phyloP scores from a whole-genome alignment of 1,140 invertebrate genomes.

The Drosophila pachea region DNA sequence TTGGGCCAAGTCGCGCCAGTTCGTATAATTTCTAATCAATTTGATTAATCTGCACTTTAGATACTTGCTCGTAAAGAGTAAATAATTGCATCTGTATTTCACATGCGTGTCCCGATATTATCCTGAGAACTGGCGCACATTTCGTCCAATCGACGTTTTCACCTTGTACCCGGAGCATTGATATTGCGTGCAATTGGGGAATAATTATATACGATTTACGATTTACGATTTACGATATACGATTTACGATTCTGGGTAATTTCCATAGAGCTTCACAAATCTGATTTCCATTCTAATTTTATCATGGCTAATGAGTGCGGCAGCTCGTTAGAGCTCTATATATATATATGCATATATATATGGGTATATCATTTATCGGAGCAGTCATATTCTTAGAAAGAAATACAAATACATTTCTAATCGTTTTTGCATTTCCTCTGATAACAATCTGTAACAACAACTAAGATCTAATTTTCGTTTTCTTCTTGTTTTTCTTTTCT shows the following conservation, averaged over 20 bases:
- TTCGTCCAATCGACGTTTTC: conserved; percentile 27
- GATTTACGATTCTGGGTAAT: too few species aligned
- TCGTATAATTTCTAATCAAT: conserved; percentile 44
- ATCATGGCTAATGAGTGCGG: not conserved
- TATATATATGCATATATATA: too few species aligned
- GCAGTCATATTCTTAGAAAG: too few species aligned
- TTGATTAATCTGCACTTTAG: conserved; percentile 32
- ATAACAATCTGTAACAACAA: conserved; percentile 8
- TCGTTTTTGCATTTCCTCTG: not conserved
- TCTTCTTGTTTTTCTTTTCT: conserved; percentile 2
- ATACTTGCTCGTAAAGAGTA: conserved; percentile 50
- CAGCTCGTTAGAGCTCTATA: too few species aligned
- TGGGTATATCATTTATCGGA: too few species aligned
- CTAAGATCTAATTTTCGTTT: conserved; percentile 10
- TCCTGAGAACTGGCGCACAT: conserved; percentile 60
- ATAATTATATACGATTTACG: too few species aligned
- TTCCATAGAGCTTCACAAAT: too few species aligned
- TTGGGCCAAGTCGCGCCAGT: conserved; percentile 30
- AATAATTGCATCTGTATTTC: conserved; percentile 63
- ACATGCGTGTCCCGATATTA: conserved; percentile 57
- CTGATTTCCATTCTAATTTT: not conserved
- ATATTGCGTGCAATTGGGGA: not conserved
- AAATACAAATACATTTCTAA: too few species aligned
- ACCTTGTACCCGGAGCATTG: conserved; percentile 2
- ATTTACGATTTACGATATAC: too few species aligned